Evolutionary conservation across 2,113 vertebrate species (phyloP).

Genomic region (human): GRCh38 chrX:145478501-145479000

Average conservation of each 20-base stretch:
- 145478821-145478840: neutral
- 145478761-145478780: neutral
- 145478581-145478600: conserved; percentile 10
- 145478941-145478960: neutral
- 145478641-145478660: neutral
- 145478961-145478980: neutral
- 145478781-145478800: neutral
- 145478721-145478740: neutral
- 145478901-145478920: neutral
- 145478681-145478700: neutral
- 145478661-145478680: neutral
- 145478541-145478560: neutral
- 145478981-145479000: neutral
- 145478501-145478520: neutral
- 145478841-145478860: neutral
- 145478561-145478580: neutral
- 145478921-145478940: neutral
- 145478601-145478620: neutral
- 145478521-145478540: neutral
- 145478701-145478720: neutral
- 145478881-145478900: neutral
- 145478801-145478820: neutral
- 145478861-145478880: neutral
- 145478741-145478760: neutral
- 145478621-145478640: neutral